Evolutionary conservation across 1,140 invertebrate genomes (phyloP).

Genomic region (Eufriesea mexicana): DNA sequence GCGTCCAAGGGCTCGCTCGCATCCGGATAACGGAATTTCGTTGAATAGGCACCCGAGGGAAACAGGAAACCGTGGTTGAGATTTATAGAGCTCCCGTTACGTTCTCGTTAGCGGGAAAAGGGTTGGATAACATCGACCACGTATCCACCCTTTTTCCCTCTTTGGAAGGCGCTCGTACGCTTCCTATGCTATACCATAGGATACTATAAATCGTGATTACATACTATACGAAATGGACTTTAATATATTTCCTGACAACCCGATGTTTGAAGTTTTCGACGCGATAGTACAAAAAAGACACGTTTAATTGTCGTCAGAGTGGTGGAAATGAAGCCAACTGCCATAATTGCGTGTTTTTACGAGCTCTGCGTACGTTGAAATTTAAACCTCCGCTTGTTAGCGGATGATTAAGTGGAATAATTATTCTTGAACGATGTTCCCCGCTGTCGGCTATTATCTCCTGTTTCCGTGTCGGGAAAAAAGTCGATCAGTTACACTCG

Average conservation of each 20-base stretch:
- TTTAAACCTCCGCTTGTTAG: conserved; percentile 48
- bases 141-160: not conserved
- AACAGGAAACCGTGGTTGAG: conserved; percentile 31
- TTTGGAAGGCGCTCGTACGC: not conserved
- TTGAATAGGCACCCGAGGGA: conserved; percentile 20
- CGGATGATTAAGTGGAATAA: conserved; percentile 60
- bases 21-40: conserved; percentile 40
- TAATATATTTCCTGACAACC: not conserved
- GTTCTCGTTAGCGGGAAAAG: conserved; percentile 39
- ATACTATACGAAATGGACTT: not conserved
- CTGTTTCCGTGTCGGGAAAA: conserved; percentile 38
- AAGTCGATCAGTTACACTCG: not conserved
- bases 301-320: not conserved
- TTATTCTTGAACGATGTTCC: conserved; percentile 29
- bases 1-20: conserved; percentile 16
- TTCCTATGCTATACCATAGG: not conserved
- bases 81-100: conserved; percentile 32
- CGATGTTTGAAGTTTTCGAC: too few relatives aligned
- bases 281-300: too few relatives aligned
- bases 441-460: conserved; percentile 46
- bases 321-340: not conserved
- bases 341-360: conserved; percentile 34
- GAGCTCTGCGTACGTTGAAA: conserved; percentile 1
- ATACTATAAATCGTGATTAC: not conserved
- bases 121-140: conserved; percentile 31